Conservation (phyloP, 2,888 invertebrate species). For the Cheilosia urbana region DNA sequence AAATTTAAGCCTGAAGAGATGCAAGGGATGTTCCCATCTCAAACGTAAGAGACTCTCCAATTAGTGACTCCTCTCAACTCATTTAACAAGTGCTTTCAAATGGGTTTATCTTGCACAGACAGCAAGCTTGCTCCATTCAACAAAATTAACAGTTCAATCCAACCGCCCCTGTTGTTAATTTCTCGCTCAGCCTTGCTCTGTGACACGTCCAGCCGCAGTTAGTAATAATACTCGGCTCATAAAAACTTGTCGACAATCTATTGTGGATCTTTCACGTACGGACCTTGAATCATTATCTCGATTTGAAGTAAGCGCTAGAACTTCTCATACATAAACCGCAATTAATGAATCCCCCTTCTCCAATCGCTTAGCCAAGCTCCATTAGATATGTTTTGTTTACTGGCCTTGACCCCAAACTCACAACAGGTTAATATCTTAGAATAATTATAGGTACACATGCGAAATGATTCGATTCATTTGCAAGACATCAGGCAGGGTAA, state of each 20-base stretch:
- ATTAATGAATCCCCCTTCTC: not conserved
- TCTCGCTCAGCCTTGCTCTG: too few relatives aligned
- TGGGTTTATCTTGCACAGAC: too few relatives aligned
- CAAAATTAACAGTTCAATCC: too few relatives aligned
- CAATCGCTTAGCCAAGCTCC: not conserved
- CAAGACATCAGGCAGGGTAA: slow-evolving; percentile 33
- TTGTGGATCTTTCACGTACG: not conserved
- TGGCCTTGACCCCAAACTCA: slow-evolving; percentile 56
- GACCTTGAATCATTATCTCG: slow-evolving; percentile 12
- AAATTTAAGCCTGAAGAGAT: too few relatives aligned
- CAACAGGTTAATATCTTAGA: slow-evolving; percentile 51
- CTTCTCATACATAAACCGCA: not conserved
- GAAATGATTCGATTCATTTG: slow-evolving; percentile 20
- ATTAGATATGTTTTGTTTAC: slow-evolving; percentile 26
- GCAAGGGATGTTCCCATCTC: too few relatives aligned
- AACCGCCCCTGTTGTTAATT: too few relatives aligned
- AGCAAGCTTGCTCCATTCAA: too few relatives aligned
- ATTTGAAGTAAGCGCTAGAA: not conserved
- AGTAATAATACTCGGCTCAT: not conserved
- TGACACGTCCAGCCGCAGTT: not conserved
- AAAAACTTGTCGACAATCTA: not conserved
- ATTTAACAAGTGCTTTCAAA: too few relatives aligned
- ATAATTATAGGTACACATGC: slow-evolving; percentile 40
- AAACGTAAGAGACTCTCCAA: too few relatives aligned
- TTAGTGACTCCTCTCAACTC: too few relatives aligned